Evolutionary conservation across 2,888 invertebrate genomes (phyloP).

Genomic region (Melinaea menophilus): DNA sequence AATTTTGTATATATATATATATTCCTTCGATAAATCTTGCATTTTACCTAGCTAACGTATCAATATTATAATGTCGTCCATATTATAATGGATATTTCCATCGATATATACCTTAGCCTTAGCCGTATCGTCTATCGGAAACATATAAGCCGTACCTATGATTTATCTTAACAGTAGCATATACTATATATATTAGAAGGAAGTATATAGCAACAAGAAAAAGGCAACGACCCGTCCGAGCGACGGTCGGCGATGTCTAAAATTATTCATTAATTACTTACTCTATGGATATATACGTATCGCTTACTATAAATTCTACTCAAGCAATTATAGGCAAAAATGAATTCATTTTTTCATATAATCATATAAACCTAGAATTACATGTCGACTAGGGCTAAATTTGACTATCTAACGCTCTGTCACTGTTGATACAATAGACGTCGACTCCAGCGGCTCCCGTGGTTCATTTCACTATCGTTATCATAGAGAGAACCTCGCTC

Average conservation of each 20-base stretch:
- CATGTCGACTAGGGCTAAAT: conserved; percentile 61
- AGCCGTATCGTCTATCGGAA: conserved; percentile 44
- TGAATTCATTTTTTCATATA: conserved; percentile 45
- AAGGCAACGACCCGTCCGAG: conserved; percentile 55
- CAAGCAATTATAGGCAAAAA: conserved; percentile 64
- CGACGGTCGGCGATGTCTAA: conserved; percentile 37
- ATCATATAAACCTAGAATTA: conserved; percentile 52
- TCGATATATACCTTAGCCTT: conserved; percentile 40
- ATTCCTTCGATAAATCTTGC: conserved; percentile 60
- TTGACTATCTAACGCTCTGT: conserved; percentile 69
- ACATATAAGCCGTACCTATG: conserved; percentile 48
- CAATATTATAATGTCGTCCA: conserved; percentile 37
- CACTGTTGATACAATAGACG: conserved; percentile 58
- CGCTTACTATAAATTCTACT: conserved; percentile 46
- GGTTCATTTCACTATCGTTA: not conserved
- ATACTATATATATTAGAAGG: conserved; percentile 52
- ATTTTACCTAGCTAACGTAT: conserved; percentile 63
- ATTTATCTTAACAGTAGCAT: conserved; percentile 39
- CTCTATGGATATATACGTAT: conserved; percentile 53
- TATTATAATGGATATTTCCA: conserved; percentile 48
- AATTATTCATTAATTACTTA: conserved; percentile 36
- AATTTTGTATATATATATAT: conserved; percentile 56
- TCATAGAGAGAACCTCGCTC: not conserved
- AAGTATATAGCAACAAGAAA: conserved; percentile 56
- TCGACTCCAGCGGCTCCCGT: conserved; percentile 45